Base-by-base conservation (phyloP, 1,140 invertebrate species). In the Pygmarrhopalites habei region DNA sequence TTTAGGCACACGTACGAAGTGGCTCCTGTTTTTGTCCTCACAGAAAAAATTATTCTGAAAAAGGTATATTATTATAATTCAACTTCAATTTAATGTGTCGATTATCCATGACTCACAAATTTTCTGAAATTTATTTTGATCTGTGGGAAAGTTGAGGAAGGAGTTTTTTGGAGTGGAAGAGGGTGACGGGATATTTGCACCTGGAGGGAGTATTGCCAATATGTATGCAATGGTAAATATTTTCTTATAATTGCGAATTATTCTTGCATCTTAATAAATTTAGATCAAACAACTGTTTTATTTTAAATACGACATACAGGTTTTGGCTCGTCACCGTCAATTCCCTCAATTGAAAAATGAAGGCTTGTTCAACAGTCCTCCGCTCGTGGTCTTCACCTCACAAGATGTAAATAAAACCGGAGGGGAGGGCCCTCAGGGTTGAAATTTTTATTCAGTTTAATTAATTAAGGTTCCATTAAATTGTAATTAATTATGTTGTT, bases 161-260 rank as follows among this genome's bases (percentile, higher is more conserved):
- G 60, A 75, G 21, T 69, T 69, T 41, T 70, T 60, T 26, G 69
- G 66, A 23, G 19, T 5, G 2, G 78, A 81, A 58, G 78, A 75
- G 3, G 80, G 81, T 4, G 82, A 83, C 66, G 82, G 78, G 1
- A 79, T 83, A 29, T 82, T 84, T 74, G 74, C 79, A 19, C 82
- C 83, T 47, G 87, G 92, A 46, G 93, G 92, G 4, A 91, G 90
- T 60, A 81, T 92, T 1, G 86, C 91, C 0, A 94, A 95, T 73
- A 83, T 95, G 80, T 90, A 92, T 72, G 90, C 83, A 0, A 79
- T 95, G 60, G 82, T n/a, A n/a, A n/a, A n/a, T n/a, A n/a, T n/a
- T n/a, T n/a, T n/a, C n/a, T n/a, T n/a, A n/a, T n/a, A n/a, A n/a
- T n/a, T n/a, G n/a, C n/a, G n/a, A n/a, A n/a, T n/a, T n/a, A n/a